Evolutionary conservation across 2,113 vertebrate species (phyloP), one percentile per base, ranked within the genome.

Genomic region (Acrocephalus arundinaceus): DNA sequence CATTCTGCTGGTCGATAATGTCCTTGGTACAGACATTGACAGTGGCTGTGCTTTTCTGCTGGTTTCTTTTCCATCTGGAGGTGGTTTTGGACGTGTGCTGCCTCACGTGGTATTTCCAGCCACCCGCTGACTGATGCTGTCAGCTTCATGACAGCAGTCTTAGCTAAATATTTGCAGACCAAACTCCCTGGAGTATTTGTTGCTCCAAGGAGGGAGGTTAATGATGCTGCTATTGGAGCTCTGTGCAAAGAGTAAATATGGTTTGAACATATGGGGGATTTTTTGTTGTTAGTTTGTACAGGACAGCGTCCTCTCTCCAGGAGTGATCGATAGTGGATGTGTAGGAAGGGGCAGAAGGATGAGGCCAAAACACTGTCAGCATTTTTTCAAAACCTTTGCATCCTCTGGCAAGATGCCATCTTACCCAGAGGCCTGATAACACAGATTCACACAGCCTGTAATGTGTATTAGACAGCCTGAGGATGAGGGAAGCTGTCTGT

Each of bases 111-210:
- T 57, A n/a, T 66, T 90, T 67, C 84, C 95, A 94, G 68, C 68
- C 9, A 3, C 73, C 54, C 1, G 4, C 63, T 88, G 86, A 81
- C 84, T 89, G 92, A 84, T 81, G 76, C 59, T 93, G 92, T 95
- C 95, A 94, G 68, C 86, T 92, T 86, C 68, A 31, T 41, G 80
- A 87, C 94, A 94, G 70, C 83, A 84, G 57, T 17, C 91, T 82
- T 87, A 85, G 93, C 87, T 91, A 94, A 89, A 91, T 76, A 93
- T 85, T 89, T 93, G 91, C 78, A 87, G 85, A 72, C 62, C 71
- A 48, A 87, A 89, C 28, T 89, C 87, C 55, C 74, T 66, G 71
- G 78, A 66, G 89, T 54, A 82, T 92, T 89, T 24, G 12, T 37
- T 65, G 20, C 81, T 95, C 59, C 71, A 65, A 54, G 89, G 77